A percentile compares a stretch with the other conserved stretches of the same genome.
phyloP scores from a whole-genome alignment of 2,113 vertebrate species.

The Poicephalus gulielmi region DNA sequence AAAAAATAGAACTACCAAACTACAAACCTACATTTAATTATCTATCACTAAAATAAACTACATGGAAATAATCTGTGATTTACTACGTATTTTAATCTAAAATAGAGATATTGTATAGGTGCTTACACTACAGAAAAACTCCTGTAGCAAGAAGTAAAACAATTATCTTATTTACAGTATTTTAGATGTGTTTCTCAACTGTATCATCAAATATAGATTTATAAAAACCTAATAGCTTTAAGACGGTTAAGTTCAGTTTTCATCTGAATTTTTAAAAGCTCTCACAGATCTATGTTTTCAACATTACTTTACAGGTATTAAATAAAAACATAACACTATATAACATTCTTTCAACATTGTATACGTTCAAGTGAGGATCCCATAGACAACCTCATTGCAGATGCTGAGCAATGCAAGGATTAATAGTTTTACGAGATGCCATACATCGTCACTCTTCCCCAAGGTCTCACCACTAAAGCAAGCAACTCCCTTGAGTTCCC shows the following conservation, averaged over 20 bases:
- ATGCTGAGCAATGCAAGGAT: neutral
- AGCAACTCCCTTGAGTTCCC: neutral
- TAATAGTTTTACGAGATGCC: neutral
- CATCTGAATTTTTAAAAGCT: neutral
- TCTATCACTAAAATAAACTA: neutral
- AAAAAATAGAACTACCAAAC: neutral
- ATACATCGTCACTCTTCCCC: neutral
- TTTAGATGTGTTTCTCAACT: neutral
- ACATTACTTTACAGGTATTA: too few relatives aligned
- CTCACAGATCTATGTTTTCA: neutral
- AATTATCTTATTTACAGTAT: neutral
- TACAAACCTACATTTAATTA: neutral
- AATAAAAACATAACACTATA: neutral
- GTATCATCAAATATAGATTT: neutral
- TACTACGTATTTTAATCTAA: neutral
- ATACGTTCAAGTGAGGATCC: neutral
- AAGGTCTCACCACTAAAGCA: neutral
- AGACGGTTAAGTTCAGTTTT: neutral
- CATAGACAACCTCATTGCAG: neutral
- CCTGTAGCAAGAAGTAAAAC: neutral
- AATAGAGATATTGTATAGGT: neutral
- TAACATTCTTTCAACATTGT: neutral
- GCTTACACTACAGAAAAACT: neutral
- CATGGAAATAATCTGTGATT: neutral
- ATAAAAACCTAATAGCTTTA: neutral